Evolutionary conservation across 2,888 invertebrate genomes (phyloP).

Genomic region (Heliothis peltigera): DNA sequence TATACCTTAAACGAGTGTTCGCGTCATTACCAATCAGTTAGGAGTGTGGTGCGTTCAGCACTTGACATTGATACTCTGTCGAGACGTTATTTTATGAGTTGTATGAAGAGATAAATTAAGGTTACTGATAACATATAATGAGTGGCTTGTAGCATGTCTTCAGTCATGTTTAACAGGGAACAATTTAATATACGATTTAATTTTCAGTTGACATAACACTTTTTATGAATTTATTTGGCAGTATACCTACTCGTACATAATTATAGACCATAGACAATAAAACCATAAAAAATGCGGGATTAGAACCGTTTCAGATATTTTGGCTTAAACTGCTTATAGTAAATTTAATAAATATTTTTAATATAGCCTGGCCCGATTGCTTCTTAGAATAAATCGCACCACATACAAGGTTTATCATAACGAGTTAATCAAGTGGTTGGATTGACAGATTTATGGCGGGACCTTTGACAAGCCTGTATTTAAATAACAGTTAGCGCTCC

Average conservation of each 20-base stretch:
- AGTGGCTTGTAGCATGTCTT: slow-evolving; percentile 35
- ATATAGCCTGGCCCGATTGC: slow-evolving; percentile 4
- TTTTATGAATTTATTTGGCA: too few species aligned
- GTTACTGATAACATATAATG: slow-evolving; percentile 24
- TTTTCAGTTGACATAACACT: too few species aligned
- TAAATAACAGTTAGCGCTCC: slow-evolving; percentile 20
- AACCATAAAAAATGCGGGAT: background rate
- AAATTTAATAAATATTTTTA: slow-evolving; percentile 20
- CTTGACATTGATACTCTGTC: slow-evolving; percentile 51
- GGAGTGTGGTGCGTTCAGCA: slow-evolving; percentile 43
- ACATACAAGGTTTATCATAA: slow-evolving; percentile 23
- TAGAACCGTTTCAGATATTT: too few species aligned
- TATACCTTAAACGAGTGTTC: slow-evolving; percentile 41
- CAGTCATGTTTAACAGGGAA: slow-evolving; percentile 13
- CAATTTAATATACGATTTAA: slow-evolving; percentile 1
- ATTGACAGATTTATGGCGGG: slow-evolving; percentile 34
- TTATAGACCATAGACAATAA: too few species aligned
- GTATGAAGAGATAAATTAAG: slow-evolving; percentile 46
- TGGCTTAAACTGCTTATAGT: background rate
- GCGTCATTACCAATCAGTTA: slow-evolving; percentile 48
- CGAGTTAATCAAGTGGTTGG: slow-evolving; percentile 28
- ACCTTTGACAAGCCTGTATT: slow-evolving; percentile 18
- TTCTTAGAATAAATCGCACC: slow-evolving; percentile 9
- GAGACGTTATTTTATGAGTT: slow-evolving; percentile 25
- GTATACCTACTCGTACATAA: too few species aligned